These are phyloP conservation scores for Heptranchias perlo DNA, from an alignment of 2,113 vertebrate genomes.

Conservation along the genomic window DNA sequence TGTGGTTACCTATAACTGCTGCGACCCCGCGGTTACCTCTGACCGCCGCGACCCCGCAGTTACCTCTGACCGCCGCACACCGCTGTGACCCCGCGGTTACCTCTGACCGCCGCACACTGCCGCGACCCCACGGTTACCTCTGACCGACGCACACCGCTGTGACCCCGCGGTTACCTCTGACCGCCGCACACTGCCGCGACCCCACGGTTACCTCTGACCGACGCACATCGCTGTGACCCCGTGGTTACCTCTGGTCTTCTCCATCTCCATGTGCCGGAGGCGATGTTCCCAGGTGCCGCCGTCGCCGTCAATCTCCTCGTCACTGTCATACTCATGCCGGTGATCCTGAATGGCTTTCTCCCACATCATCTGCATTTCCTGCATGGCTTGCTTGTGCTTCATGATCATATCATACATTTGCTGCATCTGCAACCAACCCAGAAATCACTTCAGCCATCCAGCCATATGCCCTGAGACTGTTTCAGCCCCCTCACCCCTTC, in stretches of 20 bases:
- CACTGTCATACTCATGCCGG: conserved; percentile 91
- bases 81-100: conserved; percentile 48
- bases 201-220: no score
- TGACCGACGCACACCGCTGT: not conserved
- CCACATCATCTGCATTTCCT: conserved; percentile 95
- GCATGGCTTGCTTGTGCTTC: conserved; percentile 92
- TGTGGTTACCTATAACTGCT: not conserved
- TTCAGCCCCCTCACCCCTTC: not conserved
- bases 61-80: no score
- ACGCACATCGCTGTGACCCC: not conserved
- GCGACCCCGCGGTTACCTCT: no score
- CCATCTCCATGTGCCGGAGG: conserved; percentile 95
- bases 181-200: not conserved
- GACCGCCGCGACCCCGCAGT: not conserved
- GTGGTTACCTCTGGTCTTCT: conserved; percentile 78
- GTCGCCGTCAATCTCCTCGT: conserved; percentile 82
- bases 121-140: no score
- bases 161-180: no score
- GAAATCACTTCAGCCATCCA: not conserved
- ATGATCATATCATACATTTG: conserved; percentile 98
- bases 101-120: conserved; percentile 45
- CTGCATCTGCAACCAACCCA: conserved; percentile 73
- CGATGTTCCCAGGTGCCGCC: conserved; percentile 93
- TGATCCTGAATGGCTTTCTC: conserved; percentile 83
- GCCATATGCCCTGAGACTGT: not conserved